These are phyloP conservation scores for Dryoscopus gambensis DNA, from an alignment of 2,113 vertebrate species.

Conservation along the genomic window DNA sequence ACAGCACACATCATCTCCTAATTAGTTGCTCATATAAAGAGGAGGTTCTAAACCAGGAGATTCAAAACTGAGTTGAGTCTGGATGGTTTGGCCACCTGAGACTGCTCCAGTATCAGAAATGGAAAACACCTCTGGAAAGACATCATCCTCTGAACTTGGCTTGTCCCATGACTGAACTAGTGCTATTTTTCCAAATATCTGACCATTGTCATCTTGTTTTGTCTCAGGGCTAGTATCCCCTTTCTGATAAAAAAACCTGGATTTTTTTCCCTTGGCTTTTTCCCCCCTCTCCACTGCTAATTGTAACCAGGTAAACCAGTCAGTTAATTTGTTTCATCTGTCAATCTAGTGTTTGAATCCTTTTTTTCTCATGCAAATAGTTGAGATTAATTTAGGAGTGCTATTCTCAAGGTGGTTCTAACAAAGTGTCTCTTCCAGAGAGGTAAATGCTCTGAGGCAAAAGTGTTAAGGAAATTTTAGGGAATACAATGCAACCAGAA, in stretches of 20 bases:
- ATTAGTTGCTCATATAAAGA: not conserved
- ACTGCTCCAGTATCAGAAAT: not conserved
- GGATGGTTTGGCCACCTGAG: not conserved
- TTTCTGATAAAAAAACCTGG: not conserved
- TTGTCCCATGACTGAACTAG: not conserved
- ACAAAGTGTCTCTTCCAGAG: not conserved
- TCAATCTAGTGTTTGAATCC: not conserved
- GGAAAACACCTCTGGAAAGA: not conserved
- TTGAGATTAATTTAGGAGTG: not conserved
- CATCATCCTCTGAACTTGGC: not conserved
- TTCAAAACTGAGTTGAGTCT: not conserved
- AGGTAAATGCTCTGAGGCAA: not conserved
- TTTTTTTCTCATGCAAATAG: not conserved
- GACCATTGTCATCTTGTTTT: not conserved
- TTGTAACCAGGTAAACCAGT: not conserved
- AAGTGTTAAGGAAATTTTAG: not conserved
- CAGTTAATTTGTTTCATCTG: not conserved
- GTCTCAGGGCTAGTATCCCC: not conserved
- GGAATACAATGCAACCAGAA: not conserved
- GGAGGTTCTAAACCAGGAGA: not conserved
- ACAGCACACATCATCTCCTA: not conserved
- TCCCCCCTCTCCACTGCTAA: not conserved
- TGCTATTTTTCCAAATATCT: not conserved
- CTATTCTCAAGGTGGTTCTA: not conserved
- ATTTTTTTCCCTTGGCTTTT: not conserved